Conservation (phyloP, 2,113 vertebrate genomes). For the Marmota monax region DNA sequence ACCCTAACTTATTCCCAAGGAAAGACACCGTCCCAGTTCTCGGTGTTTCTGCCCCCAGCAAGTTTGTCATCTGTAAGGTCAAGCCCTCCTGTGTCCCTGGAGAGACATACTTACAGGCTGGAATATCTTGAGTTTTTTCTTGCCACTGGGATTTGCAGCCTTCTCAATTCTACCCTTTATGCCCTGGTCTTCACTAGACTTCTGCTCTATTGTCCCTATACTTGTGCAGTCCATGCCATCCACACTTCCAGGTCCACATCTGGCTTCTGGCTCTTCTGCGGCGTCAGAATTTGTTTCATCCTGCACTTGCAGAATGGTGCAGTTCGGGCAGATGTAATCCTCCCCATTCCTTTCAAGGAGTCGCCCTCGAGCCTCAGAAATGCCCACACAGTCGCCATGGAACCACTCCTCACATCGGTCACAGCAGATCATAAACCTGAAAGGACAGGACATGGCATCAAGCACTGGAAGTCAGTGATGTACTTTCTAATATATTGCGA, state of each 20-base stretch:
- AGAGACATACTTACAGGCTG: conserved; percentile 93
- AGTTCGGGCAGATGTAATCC: conserved; percentile 94
- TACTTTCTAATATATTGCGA: background rate
- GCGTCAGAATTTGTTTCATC: conserved; percentile 84
- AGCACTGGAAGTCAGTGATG: background rate
- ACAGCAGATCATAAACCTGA: conserved; percentile 98
- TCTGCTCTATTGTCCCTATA: conserved; percentile 86
- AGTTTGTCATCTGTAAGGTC: rapidly evolving
- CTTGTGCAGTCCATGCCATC: conserved; percentile 86
- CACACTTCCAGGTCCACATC: conserved; percentile 70
- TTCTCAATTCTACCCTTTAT: conserved; percentile 92
- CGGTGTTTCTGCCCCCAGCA: rapidly evolving
- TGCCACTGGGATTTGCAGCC: conserved; percentile 95
- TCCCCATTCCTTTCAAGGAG: conserved; percentile 92
- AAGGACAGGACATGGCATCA: background rate
- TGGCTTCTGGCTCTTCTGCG: conserved; percentile 75
- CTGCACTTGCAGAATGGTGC: conserved; percentile 93
- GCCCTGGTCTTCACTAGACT: conserved; percentile 89
- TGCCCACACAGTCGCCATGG: conserved; percentile 95
- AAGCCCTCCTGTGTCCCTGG: rapidly evolving
- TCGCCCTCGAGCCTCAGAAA: conserved; percentile 90
- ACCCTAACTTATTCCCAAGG: no score
- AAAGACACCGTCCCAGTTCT: no score
- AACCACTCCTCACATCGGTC: conserved; percentile 96
- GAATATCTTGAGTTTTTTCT: conserved; percentile 99